These are phyloP conservation scores for Frieseomelitta varia DNA, from an alignment of 1,140 invertebrate genomes.

Conservation along the genomic window DNA sequence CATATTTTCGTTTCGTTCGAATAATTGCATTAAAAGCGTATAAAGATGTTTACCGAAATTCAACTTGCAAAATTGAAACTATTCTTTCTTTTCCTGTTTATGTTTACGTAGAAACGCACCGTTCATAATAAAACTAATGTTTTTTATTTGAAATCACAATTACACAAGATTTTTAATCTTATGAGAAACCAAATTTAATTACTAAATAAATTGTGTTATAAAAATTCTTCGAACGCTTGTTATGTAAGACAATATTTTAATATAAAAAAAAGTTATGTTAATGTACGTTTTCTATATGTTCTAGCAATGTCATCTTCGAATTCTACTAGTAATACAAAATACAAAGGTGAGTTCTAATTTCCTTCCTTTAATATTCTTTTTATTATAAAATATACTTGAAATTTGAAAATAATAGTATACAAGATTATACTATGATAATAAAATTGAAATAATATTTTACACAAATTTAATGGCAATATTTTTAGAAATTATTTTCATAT, in stretches of 20 bases:
- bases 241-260: neutral
- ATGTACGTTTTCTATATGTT: conserved; percentile 53
- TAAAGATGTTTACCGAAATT: too few species aligned
- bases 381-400: neutral
- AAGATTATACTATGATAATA: neutral
- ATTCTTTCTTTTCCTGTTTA: too few species aligned
- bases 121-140: neutral
- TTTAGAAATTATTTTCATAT: neutral
- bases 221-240: neutral
- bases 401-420: neutral
- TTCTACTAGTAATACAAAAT: conserved; percentile 69
- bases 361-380: neutral
- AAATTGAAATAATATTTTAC: neutral
- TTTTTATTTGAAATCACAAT: neutral
- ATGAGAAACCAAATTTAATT: neutral
- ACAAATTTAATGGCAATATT: neutral
- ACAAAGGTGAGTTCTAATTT: conserved; percentile 74
- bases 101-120: too few species aligned
- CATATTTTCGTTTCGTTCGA: too few species aligned
- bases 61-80: too few species aligned
- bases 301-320: conserved; percentile 72
- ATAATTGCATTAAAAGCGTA: too few species aligned
- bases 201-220: neutral
- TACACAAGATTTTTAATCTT: neutral
- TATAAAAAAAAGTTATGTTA: neutral